Evolutionary conservation across 2,888 invertebrate genomes (phyloP).

Genomic region (Apoderus coryli): DNA sequence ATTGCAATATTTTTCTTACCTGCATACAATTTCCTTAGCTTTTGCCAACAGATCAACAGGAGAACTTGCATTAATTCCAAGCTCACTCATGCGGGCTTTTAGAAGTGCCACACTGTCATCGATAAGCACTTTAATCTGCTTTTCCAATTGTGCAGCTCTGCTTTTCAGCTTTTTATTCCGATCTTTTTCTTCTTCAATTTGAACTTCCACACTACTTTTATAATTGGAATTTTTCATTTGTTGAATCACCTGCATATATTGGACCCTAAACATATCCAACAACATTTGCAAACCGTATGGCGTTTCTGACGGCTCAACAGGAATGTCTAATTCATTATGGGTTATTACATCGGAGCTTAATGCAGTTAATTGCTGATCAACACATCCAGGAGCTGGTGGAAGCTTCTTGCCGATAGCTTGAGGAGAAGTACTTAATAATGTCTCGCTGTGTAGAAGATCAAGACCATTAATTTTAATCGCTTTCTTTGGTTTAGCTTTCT

Average conservation of each 20-base stretch:
- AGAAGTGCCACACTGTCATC: conserved; percentile 82
- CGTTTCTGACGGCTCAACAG: conserved; percentile 58
- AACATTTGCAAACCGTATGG: conserved; percentile 79
- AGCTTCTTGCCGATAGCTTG: conserved; percentile 57
- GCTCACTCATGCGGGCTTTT: conserved; percentile 79
- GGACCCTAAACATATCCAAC: conserved; percentile 71
- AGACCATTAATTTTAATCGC: conserved; percentile 69
- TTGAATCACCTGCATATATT: conserved; percentile 72
- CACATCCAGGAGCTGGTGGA: conserved; percentile 81
- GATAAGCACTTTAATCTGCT: conserved; percentile 82
- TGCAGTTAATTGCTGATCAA: conserved; percentile 78
- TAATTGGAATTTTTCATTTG: conserved; percentile 72
- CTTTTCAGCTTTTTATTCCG: conserved; percentile 68
- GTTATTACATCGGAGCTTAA: conserved; percentile 50
- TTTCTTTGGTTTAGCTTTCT: conserved; percentile 46
- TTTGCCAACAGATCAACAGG: conserved; percentile 74
- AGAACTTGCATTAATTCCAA: conserved; percentile 77
- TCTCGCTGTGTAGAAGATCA: conserved; percentile 79
- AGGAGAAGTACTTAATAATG: conserved; percentile 70
- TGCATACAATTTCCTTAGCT: conserved; percentile 82
- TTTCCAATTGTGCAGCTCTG: conserved; percentile 79
- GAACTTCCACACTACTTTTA: conserved; percentile 51
- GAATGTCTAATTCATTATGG: conserved; percentile 74
- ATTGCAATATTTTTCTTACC: no score
- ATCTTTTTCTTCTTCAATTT: conserved; percentile 65